Percentiles rank a stretch among this genome's conserved stretches.
Conservation (phyloP, 2,113 vertebrate genomes). For the Cavia porcellus region DNA sequence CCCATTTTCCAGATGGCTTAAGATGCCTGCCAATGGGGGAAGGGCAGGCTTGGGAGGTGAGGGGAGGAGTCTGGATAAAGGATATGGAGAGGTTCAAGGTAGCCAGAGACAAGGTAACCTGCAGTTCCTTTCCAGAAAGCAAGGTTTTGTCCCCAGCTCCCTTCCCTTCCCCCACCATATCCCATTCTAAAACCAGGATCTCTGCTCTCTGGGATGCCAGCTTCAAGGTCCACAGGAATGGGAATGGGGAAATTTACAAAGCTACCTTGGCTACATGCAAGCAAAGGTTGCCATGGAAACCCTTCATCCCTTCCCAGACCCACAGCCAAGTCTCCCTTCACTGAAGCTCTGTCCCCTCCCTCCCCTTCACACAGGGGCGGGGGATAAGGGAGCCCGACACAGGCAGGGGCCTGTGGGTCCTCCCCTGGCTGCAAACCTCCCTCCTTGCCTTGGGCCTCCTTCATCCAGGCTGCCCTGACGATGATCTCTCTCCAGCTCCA, state of each 20-base stretch:
- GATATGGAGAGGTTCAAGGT: background rate
- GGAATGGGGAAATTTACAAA: slow-evolving; percentile 66
- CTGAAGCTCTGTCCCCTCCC: background rate
- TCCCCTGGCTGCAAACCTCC: too few species aligned
- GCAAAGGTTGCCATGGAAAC: slow-evolving; percentile 89
- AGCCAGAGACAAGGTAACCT: background rate
- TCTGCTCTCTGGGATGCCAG: background rate
- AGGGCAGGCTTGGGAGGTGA: background rate
- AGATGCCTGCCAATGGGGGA: background rate
- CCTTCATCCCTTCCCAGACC: slow-evolving; percentile 78
- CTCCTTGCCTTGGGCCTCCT: background rate
- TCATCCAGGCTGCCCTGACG: accelerated
- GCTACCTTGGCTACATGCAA: slow-evolving; percentile 71
- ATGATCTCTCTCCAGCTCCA: background rate
- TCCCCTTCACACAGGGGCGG: background rate
- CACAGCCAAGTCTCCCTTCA: slow-evolving; percentile 60
- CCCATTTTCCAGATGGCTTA: background rate
- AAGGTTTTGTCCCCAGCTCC: background rate
- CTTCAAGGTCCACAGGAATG: slow-evolving; percentile 54
- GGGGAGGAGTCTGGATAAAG: too few species aligned
- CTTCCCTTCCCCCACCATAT: accelerated
- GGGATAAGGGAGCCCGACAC: background rate
- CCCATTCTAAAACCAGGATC: background rate
- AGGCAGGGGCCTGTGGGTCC: background rate
- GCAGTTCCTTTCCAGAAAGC: background rate